Base-by-base conservation (phyloP, 2,888 invertebrate species). In the Coleophora flavipennella region DNA sequence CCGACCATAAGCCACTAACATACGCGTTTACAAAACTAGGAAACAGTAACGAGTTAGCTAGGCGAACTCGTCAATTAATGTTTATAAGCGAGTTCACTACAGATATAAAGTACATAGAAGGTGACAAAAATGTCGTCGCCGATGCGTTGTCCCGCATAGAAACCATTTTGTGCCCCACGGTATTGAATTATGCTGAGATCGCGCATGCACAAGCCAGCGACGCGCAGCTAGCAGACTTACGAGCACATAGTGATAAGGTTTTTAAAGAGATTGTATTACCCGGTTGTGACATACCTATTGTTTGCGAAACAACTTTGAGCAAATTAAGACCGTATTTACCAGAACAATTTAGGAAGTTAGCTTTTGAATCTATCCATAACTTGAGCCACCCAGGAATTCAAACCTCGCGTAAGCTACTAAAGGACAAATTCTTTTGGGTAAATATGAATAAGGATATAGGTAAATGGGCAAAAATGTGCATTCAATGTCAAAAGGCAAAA, bases 401-500 rank as follows among this genome's bases (percentile, higher is more conserved):
- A 9, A 34, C 42, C 8, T 45, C 45, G 2, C 33, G 43, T 31
- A 42, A 35, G 36, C 12, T 40, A 20, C 36, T 44, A 8, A 27
- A 26, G 13, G 10, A 37, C 28, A 36, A 38, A 35, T 48, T 40
- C 40, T 41, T 47, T 38, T 53, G 50, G 50, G 44, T 43, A 26
- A 25, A 20, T 1, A 51, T 50, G 47, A 49, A 48, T 20, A 38
- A 11, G 2, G 47, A 53, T 13, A 33, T 45, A 13, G 36, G 28
- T 1, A 31, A 13, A 1, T 53, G 48, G 46, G 33, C 44, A 2
- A 44, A 34, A 38, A 11, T 38, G 1, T 51, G 50, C 20, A 13
- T 43, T 6, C n/a, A 33, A 7, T 51, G 53, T 11, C 50, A 51
- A 38, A n/a, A 31, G 11, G 26, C 41, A 1, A 51, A 51, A 35